phyloP scores from a whole-genome alignment of 2,888 invertebrate species.

The Rhagonycha lutea region DNA sequence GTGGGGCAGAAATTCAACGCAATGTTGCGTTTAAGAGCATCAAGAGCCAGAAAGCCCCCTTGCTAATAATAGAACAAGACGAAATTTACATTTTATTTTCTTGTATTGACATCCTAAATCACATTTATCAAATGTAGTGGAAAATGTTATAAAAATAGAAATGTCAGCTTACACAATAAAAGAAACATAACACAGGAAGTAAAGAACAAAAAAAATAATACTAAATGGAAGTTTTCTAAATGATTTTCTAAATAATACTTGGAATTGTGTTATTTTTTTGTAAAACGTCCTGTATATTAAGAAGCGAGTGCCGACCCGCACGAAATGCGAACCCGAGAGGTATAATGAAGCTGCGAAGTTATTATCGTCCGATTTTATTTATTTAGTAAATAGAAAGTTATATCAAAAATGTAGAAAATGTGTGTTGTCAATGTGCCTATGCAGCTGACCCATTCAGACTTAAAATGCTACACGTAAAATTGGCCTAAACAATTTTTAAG shows the following conservation, averaged over 20 bases:
- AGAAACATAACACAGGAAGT: background rate
- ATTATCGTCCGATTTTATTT: background rate
- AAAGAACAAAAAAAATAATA: background rate
- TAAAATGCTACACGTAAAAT: conserved; percentile 3
- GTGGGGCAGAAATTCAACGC: too few relatives aligned
- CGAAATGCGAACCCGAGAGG: background rate
- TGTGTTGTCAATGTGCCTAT: conserved; percentile 5
- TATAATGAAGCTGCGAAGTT: conserved; percentile 8
- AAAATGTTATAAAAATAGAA: background rate
- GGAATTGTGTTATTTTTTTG: background rate
- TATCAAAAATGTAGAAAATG: conserved; percentile 27
- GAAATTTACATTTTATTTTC: background rate
- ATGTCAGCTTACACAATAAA: background rate
- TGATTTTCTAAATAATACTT: background rate
- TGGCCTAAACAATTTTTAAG: background rate
- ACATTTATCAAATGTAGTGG: background rate
- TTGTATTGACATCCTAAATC: background rate
- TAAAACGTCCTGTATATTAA: background rate
- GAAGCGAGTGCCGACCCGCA: background rate
- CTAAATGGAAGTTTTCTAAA: background rate
- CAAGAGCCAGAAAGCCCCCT: background rate
- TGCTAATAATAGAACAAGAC: background rate
- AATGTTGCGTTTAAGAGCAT: background rate
- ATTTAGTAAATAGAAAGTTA: conserved; percentile 14
- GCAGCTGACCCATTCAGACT: conserved; percentile 16